Base-by-base conservation (phyloP, 2,113 vertebrate species). In the Corythornis cristatus region DNA sequence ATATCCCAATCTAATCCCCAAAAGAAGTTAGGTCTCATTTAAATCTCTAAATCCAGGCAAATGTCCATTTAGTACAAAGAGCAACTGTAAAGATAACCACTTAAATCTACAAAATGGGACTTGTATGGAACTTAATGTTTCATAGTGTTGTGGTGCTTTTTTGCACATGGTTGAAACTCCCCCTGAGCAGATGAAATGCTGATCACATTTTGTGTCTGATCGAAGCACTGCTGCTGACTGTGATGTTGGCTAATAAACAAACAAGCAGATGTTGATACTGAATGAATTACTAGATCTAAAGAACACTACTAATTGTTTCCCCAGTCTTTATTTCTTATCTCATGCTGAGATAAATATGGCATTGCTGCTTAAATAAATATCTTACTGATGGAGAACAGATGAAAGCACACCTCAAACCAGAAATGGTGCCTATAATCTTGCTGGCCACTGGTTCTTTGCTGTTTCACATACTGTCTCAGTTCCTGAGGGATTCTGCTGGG, bases 231-330 rank as follows among this genome's bases (percentile, higher is more conserved):
- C 66, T 0, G 3, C 66, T 80, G 56, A 31, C 42, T 94, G 83
- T 83, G 70, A 79, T 82, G 92, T 90, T 68, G 42, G 15, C 86
- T 85, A 94, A 72, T 84, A 86, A 54, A 74, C 68, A 70, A 74
- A 50, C 45, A 53, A 68, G 70, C 73, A 64, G 89, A 78, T 93
- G 86, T 80, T 91, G 70, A 87, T 58, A 46, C 31, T 51, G 83
- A 92, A 75, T 54, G 22, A 79, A 83, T 29, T 86, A 65, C 95
- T 93, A 96, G 80, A 78, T 86, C 77, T 94, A 70, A 76, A 60
- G 54, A 78, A 67, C 82, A 53, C 4, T 51, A 76, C 66, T 74
- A 65, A 40, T 90, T 89, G 46, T 42, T 83, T 75, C 74, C 50
- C 43, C 28, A 75, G 56, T 28, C 68, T 58, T 91, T 78, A 50